Percentiles rank a stretch among this genome's conserved stretches.
These are phyloP conservation scores for Drosophila setifemur DNA, from an alignment of 1,140 invertebrate species.

Conservation along the genomic window DNA sequence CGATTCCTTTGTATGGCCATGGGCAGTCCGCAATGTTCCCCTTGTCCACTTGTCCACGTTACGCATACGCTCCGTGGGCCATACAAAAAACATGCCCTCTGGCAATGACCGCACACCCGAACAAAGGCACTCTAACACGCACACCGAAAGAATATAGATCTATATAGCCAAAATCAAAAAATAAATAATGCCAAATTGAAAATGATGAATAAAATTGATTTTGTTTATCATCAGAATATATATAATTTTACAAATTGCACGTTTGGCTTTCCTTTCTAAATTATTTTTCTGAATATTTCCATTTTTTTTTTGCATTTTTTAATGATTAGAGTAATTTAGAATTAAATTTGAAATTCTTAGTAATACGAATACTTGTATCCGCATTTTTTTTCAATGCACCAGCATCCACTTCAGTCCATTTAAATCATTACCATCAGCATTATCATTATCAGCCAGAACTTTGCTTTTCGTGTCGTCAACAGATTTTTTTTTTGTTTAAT, in stretches of 20 bases:
- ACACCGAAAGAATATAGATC: slow-evolving; percentile 18
- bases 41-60: slow-evolving; percentile 60
- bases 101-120: slow-evolving; percentile 42
- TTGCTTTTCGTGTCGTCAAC: slow-evolving; percentile 3
- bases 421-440: slow-evolving; percentile 21
- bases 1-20: slow-evolving; percentile 58
- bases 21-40: slow-evolving; percentile 36
- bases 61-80: slow-evolving; percentile 66
- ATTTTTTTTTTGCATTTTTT: no score
- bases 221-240: no score
- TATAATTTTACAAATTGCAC: no score
- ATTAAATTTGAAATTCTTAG: no score
- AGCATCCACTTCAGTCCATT: background rate
- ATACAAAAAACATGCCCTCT: slow-evolving; percentile 60
- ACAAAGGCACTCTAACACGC: slow-evolving; percentile 25
- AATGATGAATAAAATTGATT: no score
- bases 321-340: no score
- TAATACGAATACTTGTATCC: no score
- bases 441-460: slow-evolving; percentile 11
- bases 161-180: no score
- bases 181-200: no score
- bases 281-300: no score
- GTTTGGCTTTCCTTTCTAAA: no score
- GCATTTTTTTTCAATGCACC: background rate
- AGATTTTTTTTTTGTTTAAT: background rate